Evolutionary conservation across 1,140 invertebrate species (phyloP).

Genomic region (Pomacea maculata): DNA sequence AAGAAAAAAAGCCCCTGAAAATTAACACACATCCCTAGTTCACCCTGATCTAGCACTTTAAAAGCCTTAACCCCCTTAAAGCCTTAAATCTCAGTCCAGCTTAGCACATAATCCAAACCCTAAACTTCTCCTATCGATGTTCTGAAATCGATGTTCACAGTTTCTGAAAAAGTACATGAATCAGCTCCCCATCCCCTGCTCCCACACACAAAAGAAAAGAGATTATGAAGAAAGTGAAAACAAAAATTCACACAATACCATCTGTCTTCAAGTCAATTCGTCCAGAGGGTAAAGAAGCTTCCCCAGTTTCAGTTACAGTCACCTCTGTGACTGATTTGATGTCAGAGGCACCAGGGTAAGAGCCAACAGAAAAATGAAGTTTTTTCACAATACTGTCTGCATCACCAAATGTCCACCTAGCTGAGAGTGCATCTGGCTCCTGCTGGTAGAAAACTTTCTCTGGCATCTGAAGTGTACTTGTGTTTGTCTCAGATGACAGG

Average conservation of each 20-base stretch:
- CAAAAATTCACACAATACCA: constrained; percentile 14
- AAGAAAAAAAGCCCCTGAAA: too few relatives aligned
- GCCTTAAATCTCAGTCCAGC: too few relatives aligned
- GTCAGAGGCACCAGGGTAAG: constrained; percentile 36
- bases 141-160: too few relatives aligned
- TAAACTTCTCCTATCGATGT: too few relatives aligned
- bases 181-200: too few relatives aligned
- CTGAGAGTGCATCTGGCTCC: constrained; percentile 32
- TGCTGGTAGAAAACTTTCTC: constrained; percentile 27
- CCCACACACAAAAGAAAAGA: too few relatives aligned
- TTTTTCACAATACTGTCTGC: constrained; percentile 25
- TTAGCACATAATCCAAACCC: too few relatives aligned
- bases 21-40: too few relatives aligned
- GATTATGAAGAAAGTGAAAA: too few relatives aligned
- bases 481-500: constrained; percentile 3
- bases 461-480: background rate
- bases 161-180: too few relatives aligned
- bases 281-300: constrained; percentile 21
- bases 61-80: too few relatives aligned
- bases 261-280: constrained; percentile 22
- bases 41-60: too few relatives aligned
- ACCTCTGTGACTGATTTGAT: constrained; percentile 11
- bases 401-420: constrained; percentile 37
- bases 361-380: constrained; percentile 37
- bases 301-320: background rate